These are phyloP conservation scores for Ormyrus pomaceus DNA, from an alignment of 2,888 invertebrate genomes.

Conservation along the genomic window DNA sequence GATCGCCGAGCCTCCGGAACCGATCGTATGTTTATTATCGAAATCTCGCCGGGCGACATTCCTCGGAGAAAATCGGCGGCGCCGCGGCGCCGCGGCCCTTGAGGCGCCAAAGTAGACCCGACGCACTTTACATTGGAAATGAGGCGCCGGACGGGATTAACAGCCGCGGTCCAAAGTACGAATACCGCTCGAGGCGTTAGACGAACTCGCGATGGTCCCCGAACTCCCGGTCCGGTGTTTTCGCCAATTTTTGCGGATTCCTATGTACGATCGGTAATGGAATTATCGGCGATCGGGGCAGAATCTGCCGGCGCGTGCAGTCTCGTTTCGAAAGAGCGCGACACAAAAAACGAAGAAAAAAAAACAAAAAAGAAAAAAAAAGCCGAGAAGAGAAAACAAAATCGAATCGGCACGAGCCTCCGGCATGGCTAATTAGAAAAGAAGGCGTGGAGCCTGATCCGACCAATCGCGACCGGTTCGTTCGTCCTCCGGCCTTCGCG, in stretches of 20 bases:
- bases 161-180: too few relatives aligned
- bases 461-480: slow-evolving; percentile 72
- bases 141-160: slow-evolving; percentile 10
- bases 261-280: too few relatives aligned
- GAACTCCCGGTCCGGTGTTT: too few relatives aligned
- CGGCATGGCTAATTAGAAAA: slow-evolving; percentile 67
- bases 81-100: not conserved
- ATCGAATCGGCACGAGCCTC: not conserved
- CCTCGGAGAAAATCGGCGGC: slow-evolving; percentile 39
- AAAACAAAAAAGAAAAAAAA: slow-evolving; percentile 4
- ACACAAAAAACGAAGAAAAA: not conserved
- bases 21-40: not conserved
- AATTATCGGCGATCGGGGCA: too few relatives aligned
- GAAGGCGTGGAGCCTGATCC: slow-evolving; percentile 72
- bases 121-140: slow-evolving; percentile 36
- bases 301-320: too few relatives aligned
- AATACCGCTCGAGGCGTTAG: not conserved
- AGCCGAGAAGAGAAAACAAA: not conserved
- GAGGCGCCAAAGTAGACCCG: not conserved
- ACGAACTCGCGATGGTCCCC: not conserved
- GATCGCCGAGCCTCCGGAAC: slow-evolving; percentile 48
- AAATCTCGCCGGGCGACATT: slow-evolving; percentile 60
- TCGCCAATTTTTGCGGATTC: too few relatives aligned
- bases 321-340: too few relatives aligned
- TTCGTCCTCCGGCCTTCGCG: slow-evolving; percentile 67